These are phyloP conservation scores for Spondyliosoma cantharus DNA, from an alignment of 2,797 vertebrate genomes.

Conservation along the genomic window DNA sequence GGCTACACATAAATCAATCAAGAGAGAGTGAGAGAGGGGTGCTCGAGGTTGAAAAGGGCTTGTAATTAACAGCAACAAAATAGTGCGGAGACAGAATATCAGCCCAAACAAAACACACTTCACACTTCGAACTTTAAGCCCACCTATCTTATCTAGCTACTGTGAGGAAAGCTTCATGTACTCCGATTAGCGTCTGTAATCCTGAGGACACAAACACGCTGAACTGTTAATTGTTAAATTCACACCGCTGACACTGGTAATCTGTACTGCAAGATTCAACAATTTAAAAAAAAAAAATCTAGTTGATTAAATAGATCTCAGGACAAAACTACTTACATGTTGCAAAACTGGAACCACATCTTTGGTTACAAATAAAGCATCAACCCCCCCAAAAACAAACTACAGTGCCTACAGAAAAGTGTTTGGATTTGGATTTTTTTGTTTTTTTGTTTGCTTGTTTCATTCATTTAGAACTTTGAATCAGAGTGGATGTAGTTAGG, in stretches of 20 bases:
- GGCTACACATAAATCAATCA: constrained; percentile 48
- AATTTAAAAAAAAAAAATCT: too few relatives aligned
- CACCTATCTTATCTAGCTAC: constrained; percentile 19
- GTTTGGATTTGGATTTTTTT: constrained; percentile 33
- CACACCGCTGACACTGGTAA: constrained; percentile 59
- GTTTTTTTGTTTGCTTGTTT: constrained; percentile 33
- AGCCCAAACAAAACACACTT: constrained; percentile 65
- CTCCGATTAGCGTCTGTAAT: constrained; percentile 44
- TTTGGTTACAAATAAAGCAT: constrained; percentile 84
- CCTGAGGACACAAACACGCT: constrained; percentile 72
- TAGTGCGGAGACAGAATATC: constrained; percentile 57
- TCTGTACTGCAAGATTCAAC: constrained; percentile 60
- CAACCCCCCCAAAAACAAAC: constrained; percentile 53
- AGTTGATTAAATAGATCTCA: constrained; percentile 71
- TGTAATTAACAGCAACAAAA: constrained; percentile 68
- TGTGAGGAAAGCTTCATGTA: constrained; percentile 52
- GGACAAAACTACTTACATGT: constrained; percentile 72
- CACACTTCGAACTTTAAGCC: constrained; percentile 54
- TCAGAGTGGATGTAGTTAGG: constrained; percentile 35
- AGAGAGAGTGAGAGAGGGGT: constrained; percentile 33
- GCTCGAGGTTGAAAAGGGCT: constrained; percentile 62
- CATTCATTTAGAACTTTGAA: constrained; percentile 45
- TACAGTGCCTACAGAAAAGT: constrained; percentile 56
- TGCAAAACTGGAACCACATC: constrained; percentile 78
- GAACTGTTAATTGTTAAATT: constrained; percentile 47